A percentile compares a stretch with the other conserved stretches of the same genome.
These are phyloP conservation scores for Pachypsylla venusta DNA, from an alignment of 1,140 invertebrate genomes.

Conservation along the genomic window DNA sequence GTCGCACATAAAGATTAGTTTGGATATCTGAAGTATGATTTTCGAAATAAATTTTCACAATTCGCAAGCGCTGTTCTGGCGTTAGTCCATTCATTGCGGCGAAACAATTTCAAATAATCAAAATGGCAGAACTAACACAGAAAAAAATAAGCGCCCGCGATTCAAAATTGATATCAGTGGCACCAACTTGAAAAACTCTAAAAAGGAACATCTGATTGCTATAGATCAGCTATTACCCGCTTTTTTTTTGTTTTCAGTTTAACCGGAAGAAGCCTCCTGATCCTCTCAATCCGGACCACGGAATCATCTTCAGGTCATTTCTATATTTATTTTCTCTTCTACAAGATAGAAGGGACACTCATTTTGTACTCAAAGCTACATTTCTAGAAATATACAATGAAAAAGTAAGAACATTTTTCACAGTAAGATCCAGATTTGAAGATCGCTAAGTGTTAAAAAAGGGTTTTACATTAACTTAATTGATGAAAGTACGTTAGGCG, in stretches of 20 bases:
- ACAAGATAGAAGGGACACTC: slow-evolving; percentile 51
- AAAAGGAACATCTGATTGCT: too few relatives aligned
- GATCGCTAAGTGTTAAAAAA: too few relatives aligned
- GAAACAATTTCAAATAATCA: too few relatives aligned
- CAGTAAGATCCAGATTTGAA: background rate
- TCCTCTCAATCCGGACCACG: slow-evolving; percentile 53
- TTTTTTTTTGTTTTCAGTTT: slow-evolving; percentile 42
- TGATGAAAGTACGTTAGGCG: background rate
- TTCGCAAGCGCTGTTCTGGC: too few relatives aligned
- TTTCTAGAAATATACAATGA: slow-evolving; percentile 94
- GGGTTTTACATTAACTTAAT: background rate
- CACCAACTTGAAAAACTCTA: too few relatives aligned
- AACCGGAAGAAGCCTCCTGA: slow-evolving; percentile 35
- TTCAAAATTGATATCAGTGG: too few relatives aligned
- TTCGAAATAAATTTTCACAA: too few relatives aligned
- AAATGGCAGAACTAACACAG: too few relatives aligned
- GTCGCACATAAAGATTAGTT: too few relatives aligned
- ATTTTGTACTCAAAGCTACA: slow-evolving; percentile 81
- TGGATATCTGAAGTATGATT: too few relatives aligned
- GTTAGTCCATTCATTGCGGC: too few relatives aligned
- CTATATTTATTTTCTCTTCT: slow-evolving; percentile 76
- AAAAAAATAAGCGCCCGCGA: too few relatives aligned
- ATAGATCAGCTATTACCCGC: background rate
- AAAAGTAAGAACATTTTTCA: slow-evolving; percentile 53
- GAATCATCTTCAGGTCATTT: slow-evolving; percentile 76